Conservation (phyloP, 2,113 vertebrate genomes). For the Carettochelys insculpta region DNA sequence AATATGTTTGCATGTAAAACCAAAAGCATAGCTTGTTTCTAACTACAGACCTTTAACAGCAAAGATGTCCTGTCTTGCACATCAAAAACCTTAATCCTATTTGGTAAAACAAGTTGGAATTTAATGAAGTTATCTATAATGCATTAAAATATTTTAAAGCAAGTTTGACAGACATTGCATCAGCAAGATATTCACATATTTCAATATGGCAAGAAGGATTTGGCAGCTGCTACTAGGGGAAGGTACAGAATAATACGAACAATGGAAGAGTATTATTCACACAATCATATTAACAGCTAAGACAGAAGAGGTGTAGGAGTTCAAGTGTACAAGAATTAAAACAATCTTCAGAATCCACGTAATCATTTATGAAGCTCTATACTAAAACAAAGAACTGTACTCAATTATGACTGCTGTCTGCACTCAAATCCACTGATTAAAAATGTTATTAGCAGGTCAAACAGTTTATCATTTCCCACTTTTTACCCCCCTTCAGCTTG, state of each 20-base stretch:
- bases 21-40: neutral
- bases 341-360: neutral
- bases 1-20: neutral
- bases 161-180: neutral
- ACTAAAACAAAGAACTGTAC: neutral
- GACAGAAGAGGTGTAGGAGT: neutral
- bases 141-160: neutral
- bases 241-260: neutral
- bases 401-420: neutral
- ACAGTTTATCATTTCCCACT: neutral
- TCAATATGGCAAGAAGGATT: neutral
- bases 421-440: neutral
- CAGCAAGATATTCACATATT: slow-evolving; percentile 14
- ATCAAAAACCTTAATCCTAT: neutral
- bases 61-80: neutral
- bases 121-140: neutral
- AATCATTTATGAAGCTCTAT: neutral
- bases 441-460: rapidly evolving
- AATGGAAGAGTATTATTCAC: rapidly evolving
- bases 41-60: neutral
- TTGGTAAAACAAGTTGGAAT: neutral
- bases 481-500: neutral
- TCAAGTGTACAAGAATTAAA: neutral
- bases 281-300: rapidly evolving
- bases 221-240: neutral